Base-by-base conservation (phyloP, 2,113 vertebrate species). In the Melozone crissalis region DNA sequence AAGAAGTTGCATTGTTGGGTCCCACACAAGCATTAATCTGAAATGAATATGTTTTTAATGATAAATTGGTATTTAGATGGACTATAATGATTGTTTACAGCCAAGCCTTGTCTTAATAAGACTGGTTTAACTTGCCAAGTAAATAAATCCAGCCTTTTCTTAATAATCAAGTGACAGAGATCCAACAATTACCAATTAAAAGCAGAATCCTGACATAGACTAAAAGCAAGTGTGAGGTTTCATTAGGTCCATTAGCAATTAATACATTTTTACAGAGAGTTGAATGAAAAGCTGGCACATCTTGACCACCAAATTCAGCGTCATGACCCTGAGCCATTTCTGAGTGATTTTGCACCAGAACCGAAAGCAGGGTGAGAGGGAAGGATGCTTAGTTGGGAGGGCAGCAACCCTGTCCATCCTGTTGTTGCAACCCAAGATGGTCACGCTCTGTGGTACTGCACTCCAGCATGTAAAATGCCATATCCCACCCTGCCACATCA, bases 11-110 rank as follows among this genome's bases (percentile, higher is more conserved):
- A 52, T 71, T 68, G 62, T 30, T 78, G 74, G 35, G 69, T 93
- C 43, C 58, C 93, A 92, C 73, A 95, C 55, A 94, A 84, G 41
- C 23, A 10, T 66, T 83, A 82, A 89, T 95, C 76, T 69, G 73
- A 96, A 90, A 80, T 57, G 41, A 96, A 80, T 91, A 82, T 85
- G 89, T 84, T 97, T 97, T 87, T 74, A 94, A 97, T 96, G 93
- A 94, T 82, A 89, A 95, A 89, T 81, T 73, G 61, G 61, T 90
- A 94, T 85, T 94, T 84, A 92, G 84, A 92, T 81, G 72, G 93
- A 90, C 84, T 94, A 23, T 57, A 84, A 84, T 74, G 37, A 58
- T 75, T 92, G 61, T 84, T 96, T 90, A 65, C 43, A 89, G 78
- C 73, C 54, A 89, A 94, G 31, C 10, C 74, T 96, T 97, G 87